Evolutionary conservation across 2,113 vertebrate genomes (phyloP), one percentile per base, ranked within the genome.

Genomic region (Crotophaga sulcirostris): DNA sequence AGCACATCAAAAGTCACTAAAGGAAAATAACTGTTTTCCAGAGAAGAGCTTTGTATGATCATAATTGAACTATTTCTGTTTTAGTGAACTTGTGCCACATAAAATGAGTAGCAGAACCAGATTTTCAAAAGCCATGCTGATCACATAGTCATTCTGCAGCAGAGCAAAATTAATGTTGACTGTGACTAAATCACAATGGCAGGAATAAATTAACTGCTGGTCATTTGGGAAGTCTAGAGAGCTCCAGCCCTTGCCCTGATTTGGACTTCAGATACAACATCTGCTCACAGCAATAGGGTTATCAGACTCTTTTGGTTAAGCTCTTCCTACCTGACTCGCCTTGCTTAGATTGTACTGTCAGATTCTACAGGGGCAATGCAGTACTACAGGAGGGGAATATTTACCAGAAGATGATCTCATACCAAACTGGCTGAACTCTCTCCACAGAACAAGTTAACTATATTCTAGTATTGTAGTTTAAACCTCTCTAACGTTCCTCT

Each of bases 21-120:
- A 95, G 76, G 34, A 94, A 94, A 90, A 83, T 66, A 94, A 93
- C 74, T 51, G 52, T 66, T 90, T 95, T 83, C 66, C 52, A 80
- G 49, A 72, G 69, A 82, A 84, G 58, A 64, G 83, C 23, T 86
- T 84, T 68, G 63, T 51, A 54, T 84, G 56, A 66, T 81, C 68
- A 75, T 63, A 94, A 86, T 6, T 6, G 64, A 72, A 58, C 31
- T n/a, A 59, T 36, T 94, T 70, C 85, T 77, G 45, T 2, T 69
- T 67, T 26, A 67, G 75, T 26, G 75, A 60, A 67, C 51, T 58
- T 45, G 38, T 63, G 68, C 45, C 45, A 81, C 28, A 69, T 47
- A 26, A 91, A 95, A 66, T 2, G 17, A 51, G 59, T 42, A 80
- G 82, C 60, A 84, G 68, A 62, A 45, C 26, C 68, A 70, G 38